Evolutionary conservation across 2,113 vertebrate genomes (phyloP).

Genomic region (Gadus macrocephalus): DNA sequence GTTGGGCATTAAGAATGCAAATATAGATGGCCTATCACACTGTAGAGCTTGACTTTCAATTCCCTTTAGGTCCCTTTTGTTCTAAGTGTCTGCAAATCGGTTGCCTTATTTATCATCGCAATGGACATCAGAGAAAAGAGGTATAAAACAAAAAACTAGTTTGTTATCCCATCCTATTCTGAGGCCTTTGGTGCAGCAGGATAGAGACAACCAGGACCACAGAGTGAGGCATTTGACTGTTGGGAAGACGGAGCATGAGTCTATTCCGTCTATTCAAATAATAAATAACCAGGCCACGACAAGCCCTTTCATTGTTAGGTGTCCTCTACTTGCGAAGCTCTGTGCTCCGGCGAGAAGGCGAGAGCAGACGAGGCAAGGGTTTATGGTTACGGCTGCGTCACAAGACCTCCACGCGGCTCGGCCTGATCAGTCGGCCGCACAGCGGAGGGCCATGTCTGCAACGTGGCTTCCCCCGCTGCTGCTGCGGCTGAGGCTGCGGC

Average conservation of each 20-base stretch:
- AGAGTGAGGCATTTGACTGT: background rate
- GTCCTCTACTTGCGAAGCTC: slow-evolving; percentile 41
- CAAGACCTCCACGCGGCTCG: slow-evolving; percentile 47
- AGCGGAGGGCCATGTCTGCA: slow-evolving; percentile 42
- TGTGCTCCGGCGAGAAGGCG: slow-evolving; percentile 20
- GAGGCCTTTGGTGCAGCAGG: background rate
- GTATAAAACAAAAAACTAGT: background rate
- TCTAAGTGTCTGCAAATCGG: background rate
- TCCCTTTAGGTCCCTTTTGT: background rate
- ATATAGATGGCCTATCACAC: background rate
- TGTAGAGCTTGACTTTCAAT: background rate
- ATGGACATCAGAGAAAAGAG: background rate
- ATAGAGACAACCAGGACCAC: background rate
- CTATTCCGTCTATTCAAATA: no score
- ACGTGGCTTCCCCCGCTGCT: slow-evolving; percentile 46
- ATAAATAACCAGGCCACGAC: slow-evolving; percentile 10
- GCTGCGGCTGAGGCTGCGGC: no score
- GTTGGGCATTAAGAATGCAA: background rate
- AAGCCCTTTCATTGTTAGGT: slow-evolving; percentile 40
- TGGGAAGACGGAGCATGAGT: background rate
- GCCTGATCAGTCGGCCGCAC: slow-evolving; percentile 25
- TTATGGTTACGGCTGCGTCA: slow-evolving; percentile 52
- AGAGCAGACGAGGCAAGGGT: slow-evolving; percentile 44
- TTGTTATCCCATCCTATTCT: background rate
- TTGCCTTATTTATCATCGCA: background rate